Evolutionary conservation across 2,797 vertebrate genomes (phyloP).

Genomic region (Falco biarmicus): DNA sequence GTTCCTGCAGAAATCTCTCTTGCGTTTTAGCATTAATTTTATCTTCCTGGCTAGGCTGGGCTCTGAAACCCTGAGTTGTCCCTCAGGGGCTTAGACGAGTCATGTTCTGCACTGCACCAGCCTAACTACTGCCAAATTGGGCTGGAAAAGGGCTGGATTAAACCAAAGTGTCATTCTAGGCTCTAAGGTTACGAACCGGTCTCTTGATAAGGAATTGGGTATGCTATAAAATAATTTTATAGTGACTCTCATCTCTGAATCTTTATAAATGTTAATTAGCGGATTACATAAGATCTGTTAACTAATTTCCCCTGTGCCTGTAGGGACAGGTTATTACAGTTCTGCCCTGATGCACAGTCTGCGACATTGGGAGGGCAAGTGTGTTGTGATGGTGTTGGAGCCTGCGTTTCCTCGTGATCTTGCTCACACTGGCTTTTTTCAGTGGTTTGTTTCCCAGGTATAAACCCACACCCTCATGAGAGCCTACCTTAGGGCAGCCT

Average conservation of each 20-base stretch:
- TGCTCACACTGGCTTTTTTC: rapidly evolving
- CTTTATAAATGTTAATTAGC: constrained; percentile 2
- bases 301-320: not conserved
- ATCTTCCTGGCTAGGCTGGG: not conserved
- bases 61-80: not conserved
- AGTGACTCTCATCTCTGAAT: not conserved
- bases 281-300: not conserved
- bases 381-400: not conserved
- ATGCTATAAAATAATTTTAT: not conserved
- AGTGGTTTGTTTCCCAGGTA: not conserved
- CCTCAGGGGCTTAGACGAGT: not conserved
- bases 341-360: not conserved
- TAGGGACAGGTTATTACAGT: not conserved
- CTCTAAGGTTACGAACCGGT: not conserved
- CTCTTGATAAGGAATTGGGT: not conserved
- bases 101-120: not conserved
- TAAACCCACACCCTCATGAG: not conserved
- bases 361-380: not conserved
- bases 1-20: not conserved
- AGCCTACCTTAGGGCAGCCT: not conserved
- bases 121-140: not conserved
- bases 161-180: rapidly evolving
- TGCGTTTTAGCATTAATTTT: not conserved
- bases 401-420: not conserved
- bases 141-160: not conserved